Base-by-base conservation (phyloP, 2,797 vertebrate genomes). In the Acridotheres tristis region DNA sequence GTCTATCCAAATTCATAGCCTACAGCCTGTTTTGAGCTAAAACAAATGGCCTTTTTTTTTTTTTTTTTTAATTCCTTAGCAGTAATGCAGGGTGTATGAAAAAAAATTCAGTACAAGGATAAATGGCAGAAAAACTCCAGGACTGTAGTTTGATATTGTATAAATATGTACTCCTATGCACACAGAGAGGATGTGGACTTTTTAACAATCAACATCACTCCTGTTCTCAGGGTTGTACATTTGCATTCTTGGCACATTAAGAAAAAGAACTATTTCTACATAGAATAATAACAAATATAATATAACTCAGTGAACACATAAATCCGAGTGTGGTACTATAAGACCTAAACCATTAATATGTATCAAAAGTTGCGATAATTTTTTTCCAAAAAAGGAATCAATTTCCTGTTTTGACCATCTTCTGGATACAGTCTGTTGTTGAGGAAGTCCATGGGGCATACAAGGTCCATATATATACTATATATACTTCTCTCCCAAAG, bases 1-100 rank as follows among this genome's bases (percentile, higher is more conserved):
- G 34, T 63, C 89, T 68, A 88, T 89, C 38, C 53, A 66, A 96
- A 96, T 93, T 88, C 69, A 96, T 50, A 89, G 80, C 83, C 66
- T 84, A 42, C 29, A 81, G 92, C 25, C 43, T 81, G 22, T 82
- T 94, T 94, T 42, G 26, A 67, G 80, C 47, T 87, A 87, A 88
- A 94, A 81, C 25, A 93, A 94, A 25, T 85, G 45, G 38, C n/a
- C 43, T 30, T 40, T 71, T 40, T 63, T 48, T 58, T 36, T 48
- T 32, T 45, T 45, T 45, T 47, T 47, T 47, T 20, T 3, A 20
- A 43, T 43, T 18, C 42, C 59, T 51, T 27, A 63, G 19, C 15
- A 69, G 61, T 66, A 89, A 65, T 14, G 38, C 2, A 66, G 12
- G 14, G 42, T 47, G 25, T 55, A 81, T 22, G 14, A 63, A 83